Evolutionary conservation across 2,888 invertebrate species (phyloP).

Genomic region (Strigamia maritima): DNA sequence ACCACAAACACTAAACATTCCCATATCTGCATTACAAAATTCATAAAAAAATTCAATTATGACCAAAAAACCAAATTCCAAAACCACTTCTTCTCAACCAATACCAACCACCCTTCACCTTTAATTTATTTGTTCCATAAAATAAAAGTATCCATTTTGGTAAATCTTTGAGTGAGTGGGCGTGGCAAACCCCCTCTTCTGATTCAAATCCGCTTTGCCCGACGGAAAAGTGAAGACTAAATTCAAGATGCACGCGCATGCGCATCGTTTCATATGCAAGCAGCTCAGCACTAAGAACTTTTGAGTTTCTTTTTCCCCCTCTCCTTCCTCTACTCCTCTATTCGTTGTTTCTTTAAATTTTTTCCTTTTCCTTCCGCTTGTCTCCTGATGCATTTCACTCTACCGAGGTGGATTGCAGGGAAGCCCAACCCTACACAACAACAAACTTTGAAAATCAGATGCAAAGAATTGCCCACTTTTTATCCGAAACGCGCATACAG

Average conservation of each 20-base stretch:
- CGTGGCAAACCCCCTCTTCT: not conserved
- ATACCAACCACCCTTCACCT: not conserved
- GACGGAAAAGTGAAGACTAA: not conserved
- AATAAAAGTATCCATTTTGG: not conserved
- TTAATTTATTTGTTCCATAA: not conserved
- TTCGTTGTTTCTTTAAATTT: not conserved
- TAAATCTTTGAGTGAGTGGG: not conserved
- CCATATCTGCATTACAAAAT: no score
- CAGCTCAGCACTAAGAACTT: conserved; percentile 35
- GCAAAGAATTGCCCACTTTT: not conserved
- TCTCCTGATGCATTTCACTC: not conserved
- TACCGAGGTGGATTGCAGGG: not conserved
- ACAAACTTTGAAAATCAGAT: not conserved
- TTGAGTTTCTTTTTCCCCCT: not conserved
- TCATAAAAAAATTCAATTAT: no score
- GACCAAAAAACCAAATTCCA: not conserved
- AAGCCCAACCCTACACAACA: not conserved
- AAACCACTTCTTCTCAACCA: no score
- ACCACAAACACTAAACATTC: no score
- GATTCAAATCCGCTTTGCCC: not conserved
- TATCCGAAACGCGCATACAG: not conserved
- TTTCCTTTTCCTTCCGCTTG: not conserved
- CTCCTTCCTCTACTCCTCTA: not conserved
- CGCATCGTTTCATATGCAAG: conserved; percentile 31
- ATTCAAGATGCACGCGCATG: not conserved